Percentiles rank a stretch among this genome's conserved stretches.
Evolutionary conservation across 2,797 vertebrate genomes (phyloP).

Genomic region (Telmatherina bonti): DNA sequence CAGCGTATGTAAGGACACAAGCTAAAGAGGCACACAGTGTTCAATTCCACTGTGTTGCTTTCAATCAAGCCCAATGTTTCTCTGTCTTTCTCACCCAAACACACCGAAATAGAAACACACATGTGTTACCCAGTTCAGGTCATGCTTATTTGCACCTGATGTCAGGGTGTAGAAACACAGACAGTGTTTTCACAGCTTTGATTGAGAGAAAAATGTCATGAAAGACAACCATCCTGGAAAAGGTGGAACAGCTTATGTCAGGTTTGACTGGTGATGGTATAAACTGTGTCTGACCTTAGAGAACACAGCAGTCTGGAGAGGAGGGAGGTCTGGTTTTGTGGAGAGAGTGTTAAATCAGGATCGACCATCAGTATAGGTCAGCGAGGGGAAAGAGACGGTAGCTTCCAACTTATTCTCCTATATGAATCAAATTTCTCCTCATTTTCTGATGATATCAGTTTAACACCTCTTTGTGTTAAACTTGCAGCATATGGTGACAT

Average conservation of each 20-base stretch:
- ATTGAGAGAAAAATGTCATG: slow-evolving; percentile 14
- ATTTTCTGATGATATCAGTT: too few species aligned
- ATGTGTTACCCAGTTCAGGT: slow-evolving; percentile 21
- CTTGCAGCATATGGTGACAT: neutral
- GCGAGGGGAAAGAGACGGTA: neutral
- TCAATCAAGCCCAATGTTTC: neutral
- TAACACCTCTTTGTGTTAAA: too few species aligned
- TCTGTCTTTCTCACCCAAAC: slow-evolving; percentile 22
- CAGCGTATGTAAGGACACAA: slow-evolving; percentile 2
- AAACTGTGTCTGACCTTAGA: slow-evolving; percentile 55
- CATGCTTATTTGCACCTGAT: slow-evolving; percentile 39
- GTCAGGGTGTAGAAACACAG: slow-evolving; percentile 48
- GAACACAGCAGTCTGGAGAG: slow-evolving; percentile 43
- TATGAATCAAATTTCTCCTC: neutral
- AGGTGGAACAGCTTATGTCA: slow-evolving; percentile 30
- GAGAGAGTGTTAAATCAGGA: slow-evolving; percentile 13
- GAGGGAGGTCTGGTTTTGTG: slow-evolving; percentile 19
- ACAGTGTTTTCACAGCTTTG: slow-evolving; percentile 24
- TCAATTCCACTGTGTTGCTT: neutral
- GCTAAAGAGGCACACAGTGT: slow-evolving; percentile 19
- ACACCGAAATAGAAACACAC: slow-evolving; percentile 28
- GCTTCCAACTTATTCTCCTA: neutral
- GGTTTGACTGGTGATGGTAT: slow-evolving; percentile 42
- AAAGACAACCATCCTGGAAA: slow-evolving; percentile 36
- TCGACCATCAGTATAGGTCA: neutral